These are phyloP conservation scores for Procambarus clarkii DNA, from an alignment of 1,140 invertebrate genomes.

Conservation along the genomic window DNA sequence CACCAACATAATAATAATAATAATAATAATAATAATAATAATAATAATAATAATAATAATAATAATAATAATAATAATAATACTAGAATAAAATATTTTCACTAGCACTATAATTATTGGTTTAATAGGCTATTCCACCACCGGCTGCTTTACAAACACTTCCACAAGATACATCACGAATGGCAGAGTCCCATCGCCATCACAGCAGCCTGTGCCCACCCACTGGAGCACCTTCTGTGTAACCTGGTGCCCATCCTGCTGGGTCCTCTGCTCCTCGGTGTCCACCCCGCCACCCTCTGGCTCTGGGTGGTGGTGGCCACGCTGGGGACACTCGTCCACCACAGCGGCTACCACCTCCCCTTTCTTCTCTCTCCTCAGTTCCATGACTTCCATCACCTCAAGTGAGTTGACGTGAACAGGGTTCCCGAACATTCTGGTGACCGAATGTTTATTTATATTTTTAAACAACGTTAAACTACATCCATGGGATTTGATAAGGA, in stretches of 20 bases:
- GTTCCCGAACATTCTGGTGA: too few relatives aligned
- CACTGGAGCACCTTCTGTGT: slow-evolving; percentile 89
- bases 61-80: slow-evolving; percentile 21
- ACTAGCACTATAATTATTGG: background rate
- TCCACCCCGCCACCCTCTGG: slow-evolving; percentile 88
- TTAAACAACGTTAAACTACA: too few relatives aligned
- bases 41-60: slow-evolving; percentile 20
- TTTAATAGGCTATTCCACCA: slow-evolving; percentile 84
- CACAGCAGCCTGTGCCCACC: slow-evolving; percentile 90
- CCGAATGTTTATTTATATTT: too few relatives aligned
- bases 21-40: background rate
- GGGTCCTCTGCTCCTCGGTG: slow-evolving; percentile 87
- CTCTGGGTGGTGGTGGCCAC: slow-evolving; percentile 89
- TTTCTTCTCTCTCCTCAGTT: slow-evolving; percentile 91
- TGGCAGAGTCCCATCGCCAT: slow-evolving; percentile 90
- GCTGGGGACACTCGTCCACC: slow-evolving; percentile 88
- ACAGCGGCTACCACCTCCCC: slow-evolving; percentile 92
- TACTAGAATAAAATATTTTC: background rate
- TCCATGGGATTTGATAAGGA: too few relatives aligned
- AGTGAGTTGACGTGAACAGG: slow-evolving; percentile 79
- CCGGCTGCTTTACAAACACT: slow-evolving; percentile 85
- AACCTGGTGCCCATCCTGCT: slow-evolving; percentile 88
- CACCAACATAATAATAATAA: background rate
- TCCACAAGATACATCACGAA: slow-evolving; percentile 91
- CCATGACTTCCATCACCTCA: slow-evolving; percentile 93